Conservation (phyloP, 2,797 vertebrate species). For the Phaenicophaeus curvirostris region DNA sequence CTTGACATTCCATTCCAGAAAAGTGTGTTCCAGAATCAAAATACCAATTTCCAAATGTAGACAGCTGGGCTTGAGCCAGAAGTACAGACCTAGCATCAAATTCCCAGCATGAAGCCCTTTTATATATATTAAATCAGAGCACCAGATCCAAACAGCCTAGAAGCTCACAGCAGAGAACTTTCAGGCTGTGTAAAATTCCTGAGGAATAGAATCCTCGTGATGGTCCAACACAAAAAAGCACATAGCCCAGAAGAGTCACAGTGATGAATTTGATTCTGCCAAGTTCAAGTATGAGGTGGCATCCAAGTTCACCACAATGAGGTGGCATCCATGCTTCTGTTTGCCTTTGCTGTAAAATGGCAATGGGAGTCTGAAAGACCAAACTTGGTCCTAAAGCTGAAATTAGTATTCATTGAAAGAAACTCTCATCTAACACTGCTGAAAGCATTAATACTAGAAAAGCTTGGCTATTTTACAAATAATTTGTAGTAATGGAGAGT, state of each 20-base stretch:
- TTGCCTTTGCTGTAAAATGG: not conserved
- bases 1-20: constrained; percentile 39
- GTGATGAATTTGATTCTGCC: not conserved
- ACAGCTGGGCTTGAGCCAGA: constrained; percentile 35
- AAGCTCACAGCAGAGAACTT: not conserved
- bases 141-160: not conserved
- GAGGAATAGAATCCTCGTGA: not conserved
- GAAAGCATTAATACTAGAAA: constrained; percentile 34
- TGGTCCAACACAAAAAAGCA: not conserved
- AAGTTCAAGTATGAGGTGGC: not conserved
- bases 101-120: constrained; percentile 6
- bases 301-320: not conserved
- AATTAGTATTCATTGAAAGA: not conserved
- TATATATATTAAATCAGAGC: not conserved
- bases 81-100: not conserved
- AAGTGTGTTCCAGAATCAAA: constrained; percentile 39
- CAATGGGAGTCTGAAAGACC: not conserved
- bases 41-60: constrained; percentile 5
- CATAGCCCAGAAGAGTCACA: fast-evolving
- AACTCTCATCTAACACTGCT: not conserved
- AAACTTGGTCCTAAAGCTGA: not conserved
- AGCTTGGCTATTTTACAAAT: constrained; percentile 61
- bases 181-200: not conserved
- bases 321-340: not conserved
- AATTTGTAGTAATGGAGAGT: constrained; percentile 68